phyloP scores from a whole-genome alignment of 2,888 invertebrate species.

The Cantharis rustica region DNA sequence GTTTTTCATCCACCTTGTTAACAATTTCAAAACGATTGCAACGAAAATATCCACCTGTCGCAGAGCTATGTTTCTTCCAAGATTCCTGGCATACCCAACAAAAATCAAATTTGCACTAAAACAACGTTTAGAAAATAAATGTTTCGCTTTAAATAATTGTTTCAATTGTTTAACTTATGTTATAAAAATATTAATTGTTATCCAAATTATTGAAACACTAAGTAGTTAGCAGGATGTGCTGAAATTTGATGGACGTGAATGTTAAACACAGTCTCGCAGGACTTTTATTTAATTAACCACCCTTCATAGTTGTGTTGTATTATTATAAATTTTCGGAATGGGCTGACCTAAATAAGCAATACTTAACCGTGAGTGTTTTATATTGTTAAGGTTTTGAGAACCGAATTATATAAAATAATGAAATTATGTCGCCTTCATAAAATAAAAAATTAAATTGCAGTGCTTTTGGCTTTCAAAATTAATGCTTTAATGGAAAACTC shows the following conservation, averaged over 20 bases:
- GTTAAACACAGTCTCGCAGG: neutral
- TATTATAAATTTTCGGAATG: neutral
- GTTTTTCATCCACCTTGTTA: slow-evolving; percentile 65
- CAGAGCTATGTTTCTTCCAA: slow-evolving; percentile 72
- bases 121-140: slow-evolving; percentile 29
- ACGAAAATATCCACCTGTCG: slow-evolving; percentile 72
- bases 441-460: neutral
- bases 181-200: no score
- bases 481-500: neutral
- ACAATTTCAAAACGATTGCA: slow-evolving; percentile 66
- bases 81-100: slow-evolving; percentile 75
- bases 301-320: neutral
- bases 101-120: slow-evolving; percentile 72
- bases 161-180: no score
- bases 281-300: neutral
- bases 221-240: neutral
- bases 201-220: no score
- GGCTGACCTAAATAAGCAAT: neutral
- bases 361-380: neutral
- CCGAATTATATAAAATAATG: neutral
- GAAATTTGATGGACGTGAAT: neutral
- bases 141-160: neutral
- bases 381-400: neutral
- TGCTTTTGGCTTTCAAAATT: neutral
- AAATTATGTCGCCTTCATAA: neutral